Base-by-base conservation (phyloP, 1,140 invertebrate species). In the Drosophila busckii region DNA sequence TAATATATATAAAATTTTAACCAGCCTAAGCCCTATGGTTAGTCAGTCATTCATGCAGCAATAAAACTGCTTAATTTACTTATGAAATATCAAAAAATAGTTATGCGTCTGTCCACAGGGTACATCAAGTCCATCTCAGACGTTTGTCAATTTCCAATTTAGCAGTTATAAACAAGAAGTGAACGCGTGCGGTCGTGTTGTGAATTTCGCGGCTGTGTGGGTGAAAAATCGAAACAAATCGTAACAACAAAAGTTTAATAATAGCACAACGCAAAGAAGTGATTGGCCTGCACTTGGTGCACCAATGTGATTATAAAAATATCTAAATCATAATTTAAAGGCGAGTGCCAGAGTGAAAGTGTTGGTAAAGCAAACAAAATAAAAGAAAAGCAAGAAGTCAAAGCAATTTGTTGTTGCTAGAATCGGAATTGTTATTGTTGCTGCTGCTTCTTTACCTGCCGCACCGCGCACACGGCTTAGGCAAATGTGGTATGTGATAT, bases 401-500 rank as follows among this genome's bases (percentile, higher is more conserved):
- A 45, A 38, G 46, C 42, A 26, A 40, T 64, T 49, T 32, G 19
- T 70, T 49, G 37, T 46, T 60, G 44, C 20, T 20, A 53, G 26
- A 50, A 42, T 32, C 56, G 46, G 50, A 55, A 35, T 26, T 38
- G 22, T 40, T 59, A 29, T 29, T 48, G 29, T 17, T 46, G 34
- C 32, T 55, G 42, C 29, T 48, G 42, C n/a, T n/a, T n/a, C n/a
- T n/a, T n/a, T 55, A 28, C 46, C 28, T 34, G 53, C 59, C 41
- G 64, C 59, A 32, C 25, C 40, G 52, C 50, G 44, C 31, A 32
- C 61, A 44, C 61, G 63, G 73, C 71, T 76, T 76, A 76, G 76
- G 73, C 73, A 73, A 80, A 80, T 80, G 73, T 65, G 73, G 70
- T 78, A 61, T 23, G 61, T 32, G 44, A 45, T 22, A 62, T 54